These are phyloP conservation scores for Stigmatopora argus DNA, from an alignment of 2,113 vertebrate genomes.

Conservation along the genomic window DNA sequence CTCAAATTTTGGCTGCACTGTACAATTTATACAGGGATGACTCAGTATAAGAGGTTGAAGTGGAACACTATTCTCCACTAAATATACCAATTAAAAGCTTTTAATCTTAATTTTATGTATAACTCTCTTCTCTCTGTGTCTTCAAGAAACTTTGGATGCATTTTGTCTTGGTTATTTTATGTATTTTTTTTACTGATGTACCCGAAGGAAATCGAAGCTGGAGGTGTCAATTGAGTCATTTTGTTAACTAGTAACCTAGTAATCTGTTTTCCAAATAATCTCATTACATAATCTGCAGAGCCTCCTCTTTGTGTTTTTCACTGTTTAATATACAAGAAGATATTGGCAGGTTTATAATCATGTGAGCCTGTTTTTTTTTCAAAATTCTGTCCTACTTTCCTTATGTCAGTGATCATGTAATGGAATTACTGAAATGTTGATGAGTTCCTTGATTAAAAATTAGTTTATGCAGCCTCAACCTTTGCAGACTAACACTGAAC, in stretches of 20 bases:
- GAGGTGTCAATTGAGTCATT: slow-evolving; percentile 34
- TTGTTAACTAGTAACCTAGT: slow-evolving; percentile 15
- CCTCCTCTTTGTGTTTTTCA: neutral
- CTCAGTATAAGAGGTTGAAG: neutral
- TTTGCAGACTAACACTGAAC: slow-evolving; percentile 7
- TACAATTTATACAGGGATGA: neutral
- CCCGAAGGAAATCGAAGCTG: slow-evolving; percentile 13
- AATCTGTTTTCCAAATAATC: slow-evolving; percentile 2
- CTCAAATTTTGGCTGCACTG: neutral
- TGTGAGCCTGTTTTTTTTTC: neutral
- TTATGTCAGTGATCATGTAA: neutral
- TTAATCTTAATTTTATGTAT: slow-evolving; percentile 24
- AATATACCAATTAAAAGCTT: neutral
- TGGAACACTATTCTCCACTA: neutral
- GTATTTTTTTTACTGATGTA: neutral
- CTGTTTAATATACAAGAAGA: neutral
- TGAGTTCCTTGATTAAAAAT: neutral
- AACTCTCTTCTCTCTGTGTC: neutral
- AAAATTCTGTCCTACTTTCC: neutral
- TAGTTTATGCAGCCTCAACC: neutral
- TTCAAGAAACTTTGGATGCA: neutral
- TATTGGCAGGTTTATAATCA: neutral
- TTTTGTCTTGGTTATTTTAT: neutral
- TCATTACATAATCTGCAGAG: neutral
- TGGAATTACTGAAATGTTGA: neutral